A percentile compares a stretch with the other conserved stretches of the same genome.
These are phyloP conservation scores for Orycteropus afer DNA, from an alignment of 2,113 vertebrate genomes.

Conservation along the genomic window DNA sequence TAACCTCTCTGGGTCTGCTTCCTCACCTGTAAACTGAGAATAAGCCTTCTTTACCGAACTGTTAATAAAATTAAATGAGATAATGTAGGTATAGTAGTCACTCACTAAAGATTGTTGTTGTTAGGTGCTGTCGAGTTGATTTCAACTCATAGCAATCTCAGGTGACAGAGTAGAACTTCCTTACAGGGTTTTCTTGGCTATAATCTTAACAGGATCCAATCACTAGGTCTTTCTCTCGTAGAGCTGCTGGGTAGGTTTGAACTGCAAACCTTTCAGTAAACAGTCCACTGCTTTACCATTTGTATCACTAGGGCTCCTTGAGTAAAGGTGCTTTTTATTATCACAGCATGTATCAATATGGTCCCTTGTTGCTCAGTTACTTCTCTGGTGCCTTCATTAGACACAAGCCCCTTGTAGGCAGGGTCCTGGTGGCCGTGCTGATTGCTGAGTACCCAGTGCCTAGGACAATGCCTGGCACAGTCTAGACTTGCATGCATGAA, in stretches of 20 bases:
- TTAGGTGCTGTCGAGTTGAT: neutral
- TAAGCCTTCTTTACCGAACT: neutral
- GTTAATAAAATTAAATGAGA: neutral
- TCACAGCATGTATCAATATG: accelerated
- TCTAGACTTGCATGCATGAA: slow-evolving; percentile 54
- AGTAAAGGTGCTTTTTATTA: neutral
- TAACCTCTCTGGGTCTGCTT: neutral
- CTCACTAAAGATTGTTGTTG: neutral
- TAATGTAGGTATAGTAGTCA: neutral
- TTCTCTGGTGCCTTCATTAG: neutral
- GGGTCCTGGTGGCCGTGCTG: neutral
- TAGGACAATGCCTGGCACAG: neutral
- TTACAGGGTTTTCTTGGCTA: neutral
- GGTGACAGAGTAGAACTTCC: neutral
- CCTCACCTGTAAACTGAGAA: neutral
- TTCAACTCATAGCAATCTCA: neutral
- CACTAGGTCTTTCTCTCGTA: neutral
- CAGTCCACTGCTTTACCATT: no score
- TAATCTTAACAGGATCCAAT: no score
- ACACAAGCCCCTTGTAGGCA: neutral
- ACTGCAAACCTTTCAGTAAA: no score
- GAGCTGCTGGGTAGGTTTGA: no score
- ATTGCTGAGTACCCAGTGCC: neutral
- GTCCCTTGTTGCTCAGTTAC: neutral
- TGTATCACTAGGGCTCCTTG: no score